phyloP scores from a whole-genome alignment of 2,888 invertebrate species.

The Andrena camellia region DNA sequence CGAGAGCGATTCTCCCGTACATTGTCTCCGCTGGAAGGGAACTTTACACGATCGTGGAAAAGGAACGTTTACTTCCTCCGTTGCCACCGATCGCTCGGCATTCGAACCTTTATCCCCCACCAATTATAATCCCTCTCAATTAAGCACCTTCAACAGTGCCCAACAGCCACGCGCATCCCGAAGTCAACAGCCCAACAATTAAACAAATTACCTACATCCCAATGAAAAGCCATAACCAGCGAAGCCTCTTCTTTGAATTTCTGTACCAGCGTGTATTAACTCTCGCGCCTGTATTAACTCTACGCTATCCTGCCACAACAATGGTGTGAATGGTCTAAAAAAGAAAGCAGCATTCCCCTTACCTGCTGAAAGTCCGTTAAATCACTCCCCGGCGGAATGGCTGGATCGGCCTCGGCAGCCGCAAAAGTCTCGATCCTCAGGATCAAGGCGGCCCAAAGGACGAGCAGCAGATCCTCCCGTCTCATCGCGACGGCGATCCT shows the following conservation, averaged over 20 bases:
- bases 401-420: conserved; percentile 77
- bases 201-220: no score
- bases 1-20: conserved; percentile 15
- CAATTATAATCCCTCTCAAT: no score
- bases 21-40: conserved; percentile 20
- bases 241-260: no score
- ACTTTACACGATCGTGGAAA: conserved; percentile 13
- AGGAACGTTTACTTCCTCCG: background rate
- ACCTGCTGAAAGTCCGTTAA: conserved; percentile 75
- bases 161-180: no score
- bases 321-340: background rate
- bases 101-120: no score
- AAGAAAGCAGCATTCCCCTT: conserved; percentile 45
- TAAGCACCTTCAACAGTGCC: no score
- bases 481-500: conserved; percentile 71
- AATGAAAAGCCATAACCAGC: no score
- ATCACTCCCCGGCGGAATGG: conserved; percentile 70
- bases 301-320: background rate
- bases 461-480: conserved; percentile 69
- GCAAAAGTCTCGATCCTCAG: conserved; percentile 63
- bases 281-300: background rate
- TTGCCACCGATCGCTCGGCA: background rate
- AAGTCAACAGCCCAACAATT: no score
- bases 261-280: background rate
- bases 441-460: conserved; percentile 73